Evolutionary conservation across 2,797 vertebrate species (phyloP), one percentile per base, ranked within the genome.

Genomic region (Carapus acus): DNA sequence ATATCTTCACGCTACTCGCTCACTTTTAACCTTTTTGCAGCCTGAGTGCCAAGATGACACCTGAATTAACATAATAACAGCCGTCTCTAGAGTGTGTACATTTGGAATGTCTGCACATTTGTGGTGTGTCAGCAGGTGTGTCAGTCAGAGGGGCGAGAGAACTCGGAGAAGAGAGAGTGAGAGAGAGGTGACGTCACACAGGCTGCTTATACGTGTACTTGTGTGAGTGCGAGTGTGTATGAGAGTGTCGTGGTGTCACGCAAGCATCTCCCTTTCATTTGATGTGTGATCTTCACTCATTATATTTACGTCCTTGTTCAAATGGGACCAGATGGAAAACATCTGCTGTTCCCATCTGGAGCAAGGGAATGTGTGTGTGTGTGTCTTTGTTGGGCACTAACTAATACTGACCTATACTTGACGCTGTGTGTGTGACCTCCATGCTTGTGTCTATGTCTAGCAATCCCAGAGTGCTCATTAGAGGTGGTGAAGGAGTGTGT

Each of bases 301-400:
- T 54, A 61, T 65, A 53, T 76, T 73, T 69, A 65, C 76, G 54
- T 73, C 52, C 71, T 54, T 71, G 67, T 76, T 29, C 55, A 70
- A 81, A 80, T 42, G 62, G 75, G 76, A 75, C 68, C 87, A 85
- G 77, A 80, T 77, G 79, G 63, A 51, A 68, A 83, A 78, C 83
- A 88, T 83, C 80, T 84, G 81, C 54, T 63, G 64, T 76, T 60
- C 69, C 66, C 74, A 81, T 83, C 58, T 83, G 79, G 42, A 58
- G 48, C 46, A 43, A 53, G 55, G 42, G 43, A 65, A 66, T 46
- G 45, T 58, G 24, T 55, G n/a, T 48, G 46, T 29, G 31, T 36
- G 27, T 34, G 47, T 56, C 18, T 48, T 34, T 53, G 58, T 56
- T 58, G 48, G 56, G 40, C 56, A 73, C 57, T 72, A 60, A 68